phyloP scores from a whole-genome alignment of 2,888 invertebrate genomes.

The Petrolisthes manimaculis region DNA sequence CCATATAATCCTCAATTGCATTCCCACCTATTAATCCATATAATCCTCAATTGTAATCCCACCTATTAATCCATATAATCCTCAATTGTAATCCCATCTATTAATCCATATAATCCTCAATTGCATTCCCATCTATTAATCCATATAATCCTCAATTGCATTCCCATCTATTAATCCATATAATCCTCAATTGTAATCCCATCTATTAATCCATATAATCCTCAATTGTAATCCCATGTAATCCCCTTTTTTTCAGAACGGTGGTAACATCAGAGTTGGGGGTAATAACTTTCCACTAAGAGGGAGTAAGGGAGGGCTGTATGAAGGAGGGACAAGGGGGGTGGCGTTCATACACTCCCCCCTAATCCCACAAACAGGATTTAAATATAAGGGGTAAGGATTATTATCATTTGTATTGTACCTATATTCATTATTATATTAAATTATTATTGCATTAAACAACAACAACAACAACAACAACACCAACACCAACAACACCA shows the following conservation, averaged over 20 bases:
- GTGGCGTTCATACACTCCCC: conserved; percentile 86
- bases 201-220: background rate
- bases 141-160: too few species aligned
- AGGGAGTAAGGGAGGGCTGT: conserved; percentile 85
- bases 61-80: too few species aligned
- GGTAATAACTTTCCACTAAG: conserved; percentile 68
- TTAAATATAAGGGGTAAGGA: conserved; percentile 40
- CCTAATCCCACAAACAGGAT: conserved; percentile 70
- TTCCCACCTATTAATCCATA: background rate
- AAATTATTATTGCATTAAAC: too few species aligned
- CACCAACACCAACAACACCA: too few species aligned
- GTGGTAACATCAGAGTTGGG: conserved; percentile 56
- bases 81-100: background rate
- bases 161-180: too few species aligned
- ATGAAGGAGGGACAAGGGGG: conserved; percentile 92
- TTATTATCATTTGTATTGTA: background rate
- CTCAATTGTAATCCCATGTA: background rate
- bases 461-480: too few species aligned
- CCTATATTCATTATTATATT: too few species aligned
- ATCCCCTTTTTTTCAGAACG: conserved; percentile 72
- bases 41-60: background rate
- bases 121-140: too few species aligned
- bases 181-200: background rate
- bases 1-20: too few species aligned
- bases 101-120: too few species aligned